Evolutionary conservation across 2,888 invertebrate species (phyloP).

Genomic region (Chironomus tentans): DNA sequence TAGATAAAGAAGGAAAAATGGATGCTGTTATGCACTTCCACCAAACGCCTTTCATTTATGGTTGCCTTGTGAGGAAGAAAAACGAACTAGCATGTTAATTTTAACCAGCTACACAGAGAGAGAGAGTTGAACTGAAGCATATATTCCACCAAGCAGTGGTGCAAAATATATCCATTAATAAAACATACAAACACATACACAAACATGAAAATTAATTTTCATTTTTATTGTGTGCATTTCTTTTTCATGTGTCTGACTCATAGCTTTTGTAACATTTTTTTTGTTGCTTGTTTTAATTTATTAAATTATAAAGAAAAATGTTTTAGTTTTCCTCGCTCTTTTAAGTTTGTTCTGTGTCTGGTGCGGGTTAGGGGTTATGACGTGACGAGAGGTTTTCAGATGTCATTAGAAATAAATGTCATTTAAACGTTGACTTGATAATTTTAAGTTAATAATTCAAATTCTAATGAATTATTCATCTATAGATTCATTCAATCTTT

Average conservation of each 20-base stretch:
- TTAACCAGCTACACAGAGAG: background rate
- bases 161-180: slow-evolving; percentile 1
- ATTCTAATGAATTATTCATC: no score
- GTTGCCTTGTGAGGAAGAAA: background rate
- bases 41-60: background rate
- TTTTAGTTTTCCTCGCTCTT: background rate
- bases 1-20: background rate
- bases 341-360: background rate
- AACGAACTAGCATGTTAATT: background rate
- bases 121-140: background rate
- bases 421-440: no score
- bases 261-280: background rate
- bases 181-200: background rate
- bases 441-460: no score
- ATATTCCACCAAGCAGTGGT: background rate
- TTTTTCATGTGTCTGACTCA: background rate
- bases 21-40: background rate
- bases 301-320: background rate
- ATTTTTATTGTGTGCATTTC: no score
- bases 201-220: background rate
- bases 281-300: background rate
- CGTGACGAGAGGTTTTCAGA: no score
- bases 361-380: no score
- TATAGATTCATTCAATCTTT: no score
- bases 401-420: no score